Conservation (phyloP, 1,140 invertebrate species). For the Diploscapter pachys region DNA sequence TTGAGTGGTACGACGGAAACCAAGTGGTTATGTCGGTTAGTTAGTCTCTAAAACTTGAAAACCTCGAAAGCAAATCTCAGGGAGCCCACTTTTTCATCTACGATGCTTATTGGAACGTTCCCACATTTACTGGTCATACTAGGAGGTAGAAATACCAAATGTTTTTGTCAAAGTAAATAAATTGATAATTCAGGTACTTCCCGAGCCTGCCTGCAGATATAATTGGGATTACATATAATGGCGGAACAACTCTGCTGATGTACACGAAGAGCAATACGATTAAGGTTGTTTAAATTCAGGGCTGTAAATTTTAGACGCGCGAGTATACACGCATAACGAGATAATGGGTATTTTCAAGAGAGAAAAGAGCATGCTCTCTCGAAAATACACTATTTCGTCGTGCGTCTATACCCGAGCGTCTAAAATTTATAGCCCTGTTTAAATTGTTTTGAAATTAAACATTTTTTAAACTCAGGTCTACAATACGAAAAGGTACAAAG, state of each 20-base stretch:
- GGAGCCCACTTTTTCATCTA: conserved; percentile 39
- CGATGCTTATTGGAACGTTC: conserved; percentile 39
- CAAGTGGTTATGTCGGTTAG: conserved; percentile 27
- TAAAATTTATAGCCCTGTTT: too few species aligned
- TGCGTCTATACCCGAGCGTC: too few species aligned
- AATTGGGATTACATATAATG: conserved; percentile 34
- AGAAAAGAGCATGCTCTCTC: too few species aligned
- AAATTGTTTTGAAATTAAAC: neutral
- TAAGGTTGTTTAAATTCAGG: conserved; percentile 13
- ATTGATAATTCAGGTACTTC: conserved; percentile 17
- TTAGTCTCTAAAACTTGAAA: neutral
- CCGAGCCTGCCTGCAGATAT: conserved; percentile 35
- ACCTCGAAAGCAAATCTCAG: conserved; percentile 7
- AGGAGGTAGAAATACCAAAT: neutral
- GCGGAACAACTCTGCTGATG: conserved; percentile 32
- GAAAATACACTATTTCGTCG: too few species aligned
- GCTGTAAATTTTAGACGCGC: too few species aligned
- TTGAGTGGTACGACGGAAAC: conserved; percentile 39
- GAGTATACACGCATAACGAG: too few species aligned
- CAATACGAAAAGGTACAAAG: conserved; percentile 39
- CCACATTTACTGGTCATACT: conserved; percentile 36
- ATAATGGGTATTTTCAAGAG: too few species aligned
- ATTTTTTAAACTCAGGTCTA: conserved; percentile 25
- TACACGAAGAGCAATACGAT: conserved; percentile 32
- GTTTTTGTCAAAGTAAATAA: too few species aligned